phyloP scores from a whole-genome alignment of 2,888 invertebrate genomes.

The Scaptomyza parva region DNA sequence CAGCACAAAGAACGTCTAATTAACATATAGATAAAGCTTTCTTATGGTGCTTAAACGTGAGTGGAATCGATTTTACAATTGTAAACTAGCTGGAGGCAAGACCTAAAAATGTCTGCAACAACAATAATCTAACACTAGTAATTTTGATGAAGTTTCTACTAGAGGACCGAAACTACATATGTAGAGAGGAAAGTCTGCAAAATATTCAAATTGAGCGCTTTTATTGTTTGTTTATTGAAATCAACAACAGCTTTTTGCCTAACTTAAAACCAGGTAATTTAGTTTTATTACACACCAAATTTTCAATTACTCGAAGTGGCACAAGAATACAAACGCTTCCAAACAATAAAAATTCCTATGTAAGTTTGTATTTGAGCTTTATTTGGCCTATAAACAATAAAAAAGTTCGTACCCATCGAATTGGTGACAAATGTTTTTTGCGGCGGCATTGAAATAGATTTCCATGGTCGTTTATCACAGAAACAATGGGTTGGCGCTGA shows the following conservation, averaged over 20 bases:
- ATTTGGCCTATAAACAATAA: constrained; percentile 6
- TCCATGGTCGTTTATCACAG: constrained; percentile 74
- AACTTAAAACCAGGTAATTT: constrained; percentile 20
- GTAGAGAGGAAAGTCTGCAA: too few relatives aligned
- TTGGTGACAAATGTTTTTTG: constrained; percentile 68
- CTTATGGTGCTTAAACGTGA: background rate
- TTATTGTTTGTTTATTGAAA: background rate
- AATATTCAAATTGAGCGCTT: constrained; percentile 3
- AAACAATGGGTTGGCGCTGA: constrained; percentile 61
- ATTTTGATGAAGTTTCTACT: too few relatives aligned
- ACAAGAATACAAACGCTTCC: background rate
- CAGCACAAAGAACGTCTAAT: constrained; percentile 7
- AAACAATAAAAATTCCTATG: background rate
- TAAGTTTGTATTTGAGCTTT: background rate
- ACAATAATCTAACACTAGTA: background rate
- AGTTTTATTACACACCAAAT: constrained; percentile 23
- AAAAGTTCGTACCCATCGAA: constrained; percentile 16
- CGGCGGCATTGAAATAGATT: constrained; percentile 62
- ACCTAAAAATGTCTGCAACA: background rate
- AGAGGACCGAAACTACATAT: too few relatives aligned
- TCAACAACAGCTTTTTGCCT: background rate
- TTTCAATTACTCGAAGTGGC: constrained; percentile 46
- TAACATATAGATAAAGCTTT: background rate
- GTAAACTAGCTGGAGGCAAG: background rate
- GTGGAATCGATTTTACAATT: background rate